Base-by-base conservation (phyloP, 2,888 invertebrate species). In the Chrysolina haemoptera region DNA sequence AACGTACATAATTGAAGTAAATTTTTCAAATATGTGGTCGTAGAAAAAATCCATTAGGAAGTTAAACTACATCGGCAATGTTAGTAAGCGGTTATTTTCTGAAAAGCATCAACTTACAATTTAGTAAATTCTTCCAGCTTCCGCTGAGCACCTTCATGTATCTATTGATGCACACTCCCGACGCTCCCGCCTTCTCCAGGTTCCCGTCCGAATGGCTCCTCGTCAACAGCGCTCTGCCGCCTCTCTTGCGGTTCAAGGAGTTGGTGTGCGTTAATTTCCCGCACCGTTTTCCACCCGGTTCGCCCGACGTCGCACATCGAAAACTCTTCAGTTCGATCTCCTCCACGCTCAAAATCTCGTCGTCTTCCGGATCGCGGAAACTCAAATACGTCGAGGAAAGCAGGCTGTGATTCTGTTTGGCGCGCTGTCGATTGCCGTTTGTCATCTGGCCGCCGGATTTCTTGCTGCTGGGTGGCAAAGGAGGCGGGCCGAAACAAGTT, bases 51-150 rank as follows among this genome's bases (percentile, higher is more conserved):
- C 4, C 35, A 8, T 5, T 1, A 35, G 8, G 8, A 35, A 8
- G 8, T 35, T 59, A 27, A 43, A 41, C 16, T 65, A 22, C 63
- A 20, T 40, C 48, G 12, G 10, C 65, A 50, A 41, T 67, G 22
- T 41, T 66, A 50, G 67, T 35, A 67, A 67, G 67, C 67, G 27
- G 20, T 35, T 11, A 10, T 22, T 11, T 43, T 41, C 41, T 43
- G 43, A 63, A 63, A 76, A 71, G 70, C 53, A 62, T 67, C 76
- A 66, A 93, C 94, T 94, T 92, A 94, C 94, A 90, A 90, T 93
- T 91, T 85, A 94, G 89, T 79, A 94, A 91, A 89, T 94, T 94
- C 89, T 92, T 94, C 94, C 94, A 94, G 89, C 94, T 94, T 80
- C 94, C 94, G 85, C 93, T 94, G 82, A 94, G 91, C 76, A 92